Percentiles rank a stretch among this genome's conserved stretches.
Conservation (phyloP, 2,888 invertebrate genomes). For the Chironomus riparius region DNA sequence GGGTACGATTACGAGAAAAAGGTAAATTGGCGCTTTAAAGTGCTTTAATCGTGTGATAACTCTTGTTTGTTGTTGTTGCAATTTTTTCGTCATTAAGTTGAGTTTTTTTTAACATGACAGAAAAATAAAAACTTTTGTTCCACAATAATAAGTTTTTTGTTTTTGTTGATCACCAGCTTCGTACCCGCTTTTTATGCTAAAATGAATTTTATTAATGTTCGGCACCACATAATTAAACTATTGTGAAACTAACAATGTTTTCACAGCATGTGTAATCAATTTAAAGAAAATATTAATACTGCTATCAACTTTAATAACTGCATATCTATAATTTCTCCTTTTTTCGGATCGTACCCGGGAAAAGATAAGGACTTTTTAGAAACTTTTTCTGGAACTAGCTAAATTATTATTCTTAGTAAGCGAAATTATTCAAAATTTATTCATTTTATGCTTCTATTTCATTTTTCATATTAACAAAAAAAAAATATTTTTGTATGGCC, state of each 20-base stretch:
- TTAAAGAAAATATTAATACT: neutral
- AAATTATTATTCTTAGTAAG: neutral
- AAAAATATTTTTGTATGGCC: slow-evolving; percentile 21
- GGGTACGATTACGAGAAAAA: slow-evolving; percentile 26
- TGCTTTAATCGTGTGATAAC: neutral
- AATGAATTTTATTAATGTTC: too few species aligned
- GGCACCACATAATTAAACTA: too few species aligned
- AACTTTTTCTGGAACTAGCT: neutral
- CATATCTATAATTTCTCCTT: slow-evolving; percentile 31
- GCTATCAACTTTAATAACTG: neutral
- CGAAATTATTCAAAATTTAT: neutral
- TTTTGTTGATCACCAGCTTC: too few species aligned
- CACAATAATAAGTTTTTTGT: too few species aligned
- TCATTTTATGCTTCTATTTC: neutral
- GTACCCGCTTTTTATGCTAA: too few species aligned
- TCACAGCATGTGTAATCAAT: too few species aligned
- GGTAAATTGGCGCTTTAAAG: slow-evolving; percentile 7
- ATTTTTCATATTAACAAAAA: slow-evolving; percentile 29
- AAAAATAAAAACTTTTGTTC: too few species aligned
- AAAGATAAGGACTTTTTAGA: slow-evolving; percentile 28
- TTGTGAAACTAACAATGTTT: too few species aligned
- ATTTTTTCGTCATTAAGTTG: too few species aligned
- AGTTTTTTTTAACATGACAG: too few species aligned
- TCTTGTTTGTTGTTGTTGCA: slow-evolving; percentile 14
- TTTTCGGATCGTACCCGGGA: slow-evolving; percentile 44